Evolutionary conservation across 2,888 invertebrate genomes (phyloP), one percentile per base, ranked within the genome.

Genomic region (Lasioglossum marginatum): DNA sequence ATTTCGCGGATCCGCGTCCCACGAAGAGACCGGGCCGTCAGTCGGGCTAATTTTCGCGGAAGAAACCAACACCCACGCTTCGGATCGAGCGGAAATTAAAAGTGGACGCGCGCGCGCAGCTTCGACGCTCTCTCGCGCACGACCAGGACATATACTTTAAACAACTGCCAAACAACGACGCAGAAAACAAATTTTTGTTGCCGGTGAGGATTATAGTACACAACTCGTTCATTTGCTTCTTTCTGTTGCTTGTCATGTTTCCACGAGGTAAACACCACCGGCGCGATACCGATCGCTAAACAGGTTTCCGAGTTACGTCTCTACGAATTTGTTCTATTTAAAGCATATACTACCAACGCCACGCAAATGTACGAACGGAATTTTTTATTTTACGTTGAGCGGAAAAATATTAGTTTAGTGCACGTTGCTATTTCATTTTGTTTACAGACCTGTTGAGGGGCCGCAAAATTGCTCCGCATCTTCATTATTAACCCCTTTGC

Each of bases 11-110:
- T 52, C 52, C 52, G 23, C 27, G 60, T 60, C 12, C 60, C 60
- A 12, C 27, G 27, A 86, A 78, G 77, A 73, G 87, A 27, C 31
- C 66, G 19, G 76, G 40, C 80, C 45, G 80, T 66, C 86, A 60
- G 75, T 75, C 74, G 87, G 60, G 19, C 66, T 82, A 60, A 75
- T 82, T 79, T 70, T 70, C 63, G 52, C 66, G 27, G 27, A 60
- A 16, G 60, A 60, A 27, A 14, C 27, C 27, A 31, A 31, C 60
- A 27, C 60, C 14, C 27, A 14, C 60, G 14, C 16, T 27, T 27
- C 27, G 27, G 27, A 27, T 27, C 60, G 60, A 60, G 60, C 60
- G 60, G 27, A 27, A 60, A 60, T 60, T 60, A 60, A 60, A 27
- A 60, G 60, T 16, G 14, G 27, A 4, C 60, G 1, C 12, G n/a